phyloP scores from a whole-genome alignment of 37 sponge, comb jelly and placozoan genomes.

The Bolinopsis microptera region DNA sequence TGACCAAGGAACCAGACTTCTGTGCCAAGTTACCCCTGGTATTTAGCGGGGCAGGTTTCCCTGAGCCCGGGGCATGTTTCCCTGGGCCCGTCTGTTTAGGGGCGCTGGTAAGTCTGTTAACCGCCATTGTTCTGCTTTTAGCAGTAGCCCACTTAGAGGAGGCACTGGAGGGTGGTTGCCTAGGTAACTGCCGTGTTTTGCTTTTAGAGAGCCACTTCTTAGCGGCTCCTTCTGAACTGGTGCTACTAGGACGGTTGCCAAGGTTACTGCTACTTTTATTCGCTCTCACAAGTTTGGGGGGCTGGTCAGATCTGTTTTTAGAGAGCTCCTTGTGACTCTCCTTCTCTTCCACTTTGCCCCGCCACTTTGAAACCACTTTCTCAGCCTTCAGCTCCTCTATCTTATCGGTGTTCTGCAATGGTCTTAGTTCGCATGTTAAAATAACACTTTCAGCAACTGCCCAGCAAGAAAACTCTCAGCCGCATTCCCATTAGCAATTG shows the following conservation, averaged over 20 bases:
- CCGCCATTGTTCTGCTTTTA: not conserved
- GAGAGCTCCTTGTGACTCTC: not conserved
- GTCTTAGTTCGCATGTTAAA: not conserved
- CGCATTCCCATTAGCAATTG: not conserved
- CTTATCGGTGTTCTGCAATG: not conserved
- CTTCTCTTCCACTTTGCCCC: not conserved
- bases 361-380: conserved; percentile 15
- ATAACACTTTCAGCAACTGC: not conserved
- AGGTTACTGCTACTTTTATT: too few species aligned
- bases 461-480: not conserved
- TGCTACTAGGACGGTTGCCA: not conserved
- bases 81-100: not conserved
- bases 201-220: not conserved
- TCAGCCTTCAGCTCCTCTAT: conserved; percentile 12
- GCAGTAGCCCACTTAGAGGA: not conserved
- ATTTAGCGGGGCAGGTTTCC: too few species aligned
- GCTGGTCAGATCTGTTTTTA: not conserved
- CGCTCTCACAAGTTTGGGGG: not conserved
- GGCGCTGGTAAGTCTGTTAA: not conserved
- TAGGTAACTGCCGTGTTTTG: not conserved
- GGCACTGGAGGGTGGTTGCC: not conserved
- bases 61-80: too few species aligned
- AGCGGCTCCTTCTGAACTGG: not conserved
- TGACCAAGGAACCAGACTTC: not conserved
- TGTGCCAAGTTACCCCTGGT: too few species aligned